Percentiles rank a stretch among this genome's conserved stretches.
Evolutionary conservation across 2,113 vertebrate species (phyloP).

Genomic region (Crotalus viridis): DNA sequence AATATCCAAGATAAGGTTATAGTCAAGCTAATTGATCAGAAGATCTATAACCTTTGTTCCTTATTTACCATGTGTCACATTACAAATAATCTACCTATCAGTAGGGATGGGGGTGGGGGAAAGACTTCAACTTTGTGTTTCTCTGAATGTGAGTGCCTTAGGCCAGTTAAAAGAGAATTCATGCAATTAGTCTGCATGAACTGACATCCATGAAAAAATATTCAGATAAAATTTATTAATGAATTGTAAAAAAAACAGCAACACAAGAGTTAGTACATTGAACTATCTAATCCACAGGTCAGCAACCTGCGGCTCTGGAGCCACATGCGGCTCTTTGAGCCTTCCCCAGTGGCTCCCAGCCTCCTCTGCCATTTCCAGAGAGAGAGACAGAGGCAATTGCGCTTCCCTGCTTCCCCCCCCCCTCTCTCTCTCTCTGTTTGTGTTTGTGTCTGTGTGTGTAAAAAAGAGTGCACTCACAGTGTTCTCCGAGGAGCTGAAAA

Average conservation of each 20-base stretch:
- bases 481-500: too few species aligned
- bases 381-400: too few species aligned
- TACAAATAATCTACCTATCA: background rate
- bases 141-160: background rate
- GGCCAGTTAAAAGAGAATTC: background rate
- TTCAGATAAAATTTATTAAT: background rate
- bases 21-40: background rate
- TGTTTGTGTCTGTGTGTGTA: too few species aligned
- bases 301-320: too few species aligned
- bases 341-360: too few species aligned
- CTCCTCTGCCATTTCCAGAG: too few species aligned
- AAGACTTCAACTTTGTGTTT: background rate
- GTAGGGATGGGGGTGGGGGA: background rate
- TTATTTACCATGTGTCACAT: background rate
- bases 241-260: background rate
- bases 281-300: background rate
- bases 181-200: background rate
- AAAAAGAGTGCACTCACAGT: too few species aligned
- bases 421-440: too few species aligned
- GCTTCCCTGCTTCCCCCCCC: too few species aligned
- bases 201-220: background rate
- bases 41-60: background rate
- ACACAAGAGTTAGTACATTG: background rate
- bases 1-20: background rate
- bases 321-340: too few species aligned